Evolutionary conservation across 2,888 invertebrate species (phyloP).

Genomic region (Xylocampa areola): DNA sequence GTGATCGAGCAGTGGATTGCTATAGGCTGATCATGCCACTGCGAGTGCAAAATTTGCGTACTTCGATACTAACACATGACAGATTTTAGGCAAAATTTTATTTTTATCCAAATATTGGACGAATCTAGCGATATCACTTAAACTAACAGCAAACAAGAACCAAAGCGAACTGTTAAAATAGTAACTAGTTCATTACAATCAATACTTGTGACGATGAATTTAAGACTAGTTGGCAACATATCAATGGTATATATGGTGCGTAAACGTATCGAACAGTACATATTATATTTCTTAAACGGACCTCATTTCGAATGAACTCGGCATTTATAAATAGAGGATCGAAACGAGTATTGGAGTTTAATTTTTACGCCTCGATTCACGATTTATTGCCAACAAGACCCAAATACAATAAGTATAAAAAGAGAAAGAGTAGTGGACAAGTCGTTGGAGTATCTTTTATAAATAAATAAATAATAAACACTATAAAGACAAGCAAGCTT

Average conservation of each 20-base stretch:
- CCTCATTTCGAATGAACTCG: conserved; percentile 75
- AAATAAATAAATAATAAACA: neutral
- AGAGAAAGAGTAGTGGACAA: too few relatives aligned
- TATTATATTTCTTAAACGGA: conserved; percentile 66
- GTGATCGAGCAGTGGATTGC: too few relatives aligned
- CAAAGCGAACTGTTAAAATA: conserved; percentile 38
- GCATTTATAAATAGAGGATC: conserved; percentile 81
- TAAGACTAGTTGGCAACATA: conserved; percentile 68
- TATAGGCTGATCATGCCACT: too few relatives aligned
- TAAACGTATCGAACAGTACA: conserved; percentile 64
- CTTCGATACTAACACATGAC: too few relatives aligned
- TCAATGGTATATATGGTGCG: conserved; percentile 65
- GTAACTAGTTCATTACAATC: conserved; percentile 38
- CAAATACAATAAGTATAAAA: conserved; percentile 66
- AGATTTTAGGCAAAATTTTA: too few relatives aligned
- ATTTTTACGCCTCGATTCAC: conserved; percentile 72
- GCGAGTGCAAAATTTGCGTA: too few relatives aligned
- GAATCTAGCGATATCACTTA: conserved; percentile 12
- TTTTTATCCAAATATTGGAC: too few relatives aligned
- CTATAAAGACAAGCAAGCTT: neutral
- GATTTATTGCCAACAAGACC: conserved; percentile 68
- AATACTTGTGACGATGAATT: conserved; percentile 50
- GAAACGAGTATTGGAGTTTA: conserved; percentile 71
- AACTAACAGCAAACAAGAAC: conserved; percentile 34
- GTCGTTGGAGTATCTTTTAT: too few relatives aligned